Base-by-base conservation (phyloP, 2,888 invertebrate species). In the Pherbina coryleti region DNA sequence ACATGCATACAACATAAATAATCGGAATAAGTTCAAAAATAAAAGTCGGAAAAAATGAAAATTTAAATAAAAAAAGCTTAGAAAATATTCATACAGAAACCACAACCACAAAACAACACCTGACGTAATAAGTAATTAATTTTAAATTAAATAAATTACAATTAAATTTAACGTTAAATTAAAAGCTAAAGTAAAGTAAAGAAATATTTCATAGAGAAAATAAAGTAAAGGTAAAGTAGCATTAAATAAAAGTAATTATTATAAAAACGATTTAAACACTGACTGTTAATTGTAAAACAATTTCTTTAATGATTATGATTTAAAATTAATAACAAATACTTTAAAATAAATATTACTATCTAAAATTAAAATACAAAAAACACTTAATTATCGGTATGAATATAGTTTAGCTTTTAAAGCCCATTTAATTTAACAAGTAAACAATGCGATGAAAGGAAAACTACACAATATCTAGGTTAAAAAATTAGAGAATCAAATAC, bases 271-370 rank as follows among this genome's bases (percentile, higher is more conserved):
- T 82, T 80, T 82, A 84, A 84, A 87, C 87, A 88, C 88, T 88
- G 89, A 89, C 89, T 89, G 89, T 89, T 89, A 89, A 89, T 89
- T 89, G 88, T 89, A 89, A 89, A 89, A 88, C 87, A 88, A 89
- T 87, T 89, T 89, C 85, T 86, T 84, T 86, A 84, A 84, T 81
- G 81, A 82, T 80, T 81, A 83, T 83, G 81, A 81, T 82, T 83
- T 81, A 80, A 80, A 81, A 79, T 82, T 83, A 82, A 81, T 67
- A 75, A 79, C 76, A 80, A 81, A 80, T 82, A 82, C 81, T 80
- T 83, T 75, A 75, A 75, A 77, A 77, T 77, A 79, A 73, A 70
- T 69, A 70, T 69, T 75, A 69, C 62, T 76, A 75, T 70, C 75
- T 70, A 70, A 75, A 78, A 70, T 34, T 34, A 64, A 72, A 37